phyloP scores from a whole-genome alignment of 2,888 invertebrate genomes.

The Ashinkailepas kermadecensis region DNA sequence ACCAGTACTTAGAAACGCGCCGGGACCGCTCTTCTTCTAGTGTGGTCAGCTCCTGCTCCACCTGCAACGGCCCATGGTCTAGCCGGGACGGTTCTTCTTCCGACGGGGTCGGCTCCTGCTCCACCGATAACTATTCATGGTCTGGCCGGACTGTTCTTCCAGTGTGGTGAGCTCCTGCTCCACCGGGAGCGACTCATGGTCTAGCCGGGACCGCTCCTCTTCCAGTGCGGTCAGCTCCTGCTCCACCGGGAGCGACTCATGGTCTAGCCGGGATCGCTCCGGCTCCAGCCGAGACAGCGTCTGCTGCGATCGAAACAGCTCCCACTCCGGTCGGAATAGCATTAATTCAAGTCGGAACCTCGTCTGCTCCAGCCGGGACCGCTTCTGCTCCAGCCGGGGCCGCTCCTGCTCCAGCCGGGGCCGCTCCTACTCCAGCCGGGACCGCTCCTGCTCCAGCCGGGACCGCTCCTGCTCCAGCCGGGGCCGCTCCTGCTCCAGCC shows the following conservation, averaged over 20 bases:
- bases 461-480: too few relatives aligned
- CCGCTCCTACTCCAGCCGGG: background rate
- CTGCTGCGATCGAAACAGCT: too few relatives aligned
- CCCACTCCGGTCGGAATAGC: background rate
- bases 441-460: too few relatives aligned
- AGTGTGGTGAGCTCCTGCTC: background rate
- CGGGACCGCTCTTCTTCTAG: too few relatives aligned
- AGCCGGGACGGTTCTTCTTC: too few relatives aligned
- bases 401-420: background rate
- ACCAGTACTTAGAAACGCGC: conserved; percentile 38
- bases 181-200: too few relatives aligned
- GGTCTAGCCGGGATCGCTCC: background rate
- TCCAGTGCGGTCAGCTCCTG: background rate
- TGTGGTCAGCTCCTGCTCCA: background rate
- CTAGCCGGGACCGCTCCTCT: background rate
- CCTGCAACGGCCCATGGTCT: background rate
- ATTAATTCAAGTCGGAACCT: background rate
- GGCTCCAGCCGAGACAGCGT: too few relatives aligned
- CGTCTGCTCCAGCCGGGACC: background rate
- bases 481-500: conserved; percentile 6
- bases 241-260: background rate
- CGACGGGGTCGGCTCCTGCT: background rate
- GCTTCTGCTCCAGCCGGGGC: background rate
- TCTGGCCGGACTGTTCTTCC: background rate
- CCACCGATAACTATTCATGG: too few relatives aligned